These are phyloP conservation scores for Camelus bactrianus DNA, from an alignment of 2,113 vertebrate species.

Conservation along the genomic window DNA sequence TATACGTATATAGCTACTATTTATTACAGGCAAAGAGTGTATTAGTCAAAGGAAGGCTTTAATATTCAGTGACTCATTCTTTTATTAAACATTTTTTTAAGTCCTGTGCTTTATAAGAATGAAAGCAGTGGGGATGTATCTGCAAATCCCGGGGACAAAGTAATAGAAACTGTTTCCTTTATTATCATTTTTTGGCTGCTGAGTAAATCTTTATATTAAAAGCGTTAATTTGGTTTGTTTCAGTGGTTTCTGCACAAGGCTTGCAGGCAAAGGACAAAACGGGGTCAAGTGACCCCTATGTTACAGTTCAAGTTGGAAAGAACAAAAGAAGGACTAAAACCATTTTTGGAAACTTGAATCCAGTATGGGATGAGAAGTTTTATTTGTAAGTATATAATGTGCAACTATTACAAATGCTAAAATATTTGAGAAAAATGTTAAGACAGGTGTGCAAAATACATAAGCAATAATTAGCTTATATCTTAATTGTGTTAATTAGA, in stretches of 20 bases:
- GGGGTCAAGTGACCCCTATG: conserved; percentile 98
- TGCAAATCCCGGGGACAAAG: neutral
- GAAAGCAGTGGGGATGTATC: neutral
- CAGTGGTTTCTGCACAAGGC: conserved; percentile 98
- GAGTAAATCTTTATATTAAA: neutral
- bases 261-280: conserved; percentile 99
- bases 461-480: neutral
- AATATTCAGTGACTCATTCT: neutral
- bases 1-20: neutral
- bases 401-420: neutral
- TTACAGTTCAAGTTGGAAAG: conserved; percentile 99
- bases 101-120: neutral
- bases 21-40: neutral
- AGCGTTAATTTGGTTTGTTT: conserved; percentile 49
- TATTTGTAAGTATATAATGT: conserved; percentile 93
- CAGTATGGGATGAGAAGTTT: conserved; percentile 98
- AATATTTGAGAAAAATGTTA: neutral
- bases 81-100: neutral
- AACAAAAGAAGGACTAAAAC: conserved; percentile 98
- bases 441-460: neutral
- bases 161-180: neutral
- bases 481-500: neutral
- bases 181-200: neutral
- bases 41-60: neutral
- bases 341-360: conserved; percentile 99